Base-by-base conservation (phyloP, 2,113 vertebrate species). In the Mesocricetus auratus region DNA sequence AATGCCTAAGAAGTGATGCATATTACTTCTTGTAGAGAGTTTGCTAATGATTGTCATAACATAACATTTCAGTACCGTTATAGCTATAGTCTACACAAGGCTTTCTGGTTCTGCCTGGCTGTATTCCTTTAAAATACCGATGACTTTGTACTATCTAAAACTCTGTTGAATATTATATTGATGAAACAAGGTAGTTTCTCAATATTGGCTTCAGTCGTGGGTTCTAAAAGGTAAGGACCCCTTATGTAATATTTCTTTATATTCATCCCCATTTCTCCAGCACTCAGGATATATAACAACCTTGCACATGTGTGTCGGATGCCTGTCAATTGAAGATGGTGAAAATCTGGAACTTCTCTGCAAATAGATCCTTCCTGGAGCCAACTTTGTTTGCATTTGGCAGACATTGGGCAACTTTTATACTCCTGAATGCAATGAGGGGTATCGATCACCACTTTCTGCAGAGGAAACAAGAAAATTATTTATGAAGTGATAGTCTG, bases 211-310 rank as follows among this genome's bases (percentile, higher is more conserved):
- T 39, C 17, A 53, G 87, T 45, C 17, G 11, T 3, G 60, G 86
- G 7, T 13, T 3, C 58, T 26, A 89, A 75, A 53, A 71, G 22
- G 12, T 31, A 47, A 93, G 36, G 16, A 69, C 3, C 64, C 3
- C 4, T 78, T 87, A 10, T 58, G 86, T 92, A 94, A 19, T 86
- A 9, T 53, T 45, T 50, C 29, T 78, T 71, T 91, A 93, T 89
- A 58, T 60, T 64, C 6, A 50, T 58, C 39, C 13, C 66, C 47
- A n/a, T 77, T 89, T 77, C 39, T 73, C 86, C 89, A 91, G 22
- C 26, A 81, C 17, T 22, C 31, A 39, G 60, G 71, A 86, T 50
- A 16, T 17, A 29, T 39, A 33, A 50, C 12, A 71, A 21, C 22
- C 36, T 69, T 31, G 39, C 24, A 29, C n/a, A 60, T 36, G 1